Base-by-base conservation (phyloP, 2,888 invertebrate species). In the Chymomyza fuscimana region DNA sequence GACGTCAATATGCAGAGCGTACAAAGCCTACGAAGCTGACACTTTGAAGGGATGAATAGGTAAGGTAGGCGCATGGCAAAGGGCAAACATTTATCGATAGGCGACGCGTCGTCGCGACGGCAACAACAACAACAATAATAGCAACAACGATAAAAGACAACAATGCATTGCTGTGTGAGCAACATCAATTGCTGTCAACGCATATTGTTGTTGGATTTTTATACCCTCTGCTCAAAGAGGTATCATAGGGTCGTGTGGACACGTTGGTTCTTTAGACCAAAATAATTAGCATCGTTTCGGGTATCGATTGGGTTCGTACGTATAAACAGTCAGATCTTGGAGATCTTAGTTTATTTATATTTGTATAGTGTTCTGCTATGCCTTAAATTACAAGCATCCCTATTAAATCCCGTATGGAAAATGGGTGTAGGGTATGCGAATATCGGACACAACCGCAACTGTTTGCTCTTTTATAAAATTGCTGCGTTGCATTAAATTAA, bases 401-500 rank as follows among this genome's bases (percentile, higher is more conserved):
- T 25, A 25, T 25, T 25, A 25, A 3, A 25, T 25, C 3, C 4
- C 0, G 2, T 4, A 4, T 25, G 25, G 25, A 4, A 25, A 25
- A 25, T 25, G 4, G 4, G 1, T 25, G 25, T 25, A 25, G 25
- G 25, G 25, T 25, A 25, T 25, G 2, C 25, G 25, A 1, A 25
- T 4, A 4, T 25, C 25, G 25, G 4, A 25, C 25, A 25, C 19
- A 2, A 19, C 2, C 19, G n/a, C n/a, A n/a, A n/a, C n/a, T n/a
- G n/a, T 25, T 25, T 3, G 25, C 25, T 25, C 25, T 25, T 25
- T 25, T 0, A 25, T 25, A 25, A 25, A 88, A 78, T 76, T 84
- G 88, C 87, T 78, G 87, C 78, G 80, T 86, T 85, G 85, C 88
- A 86, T 80, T 88, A 84, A 88, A 74, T 81, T 88, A 80, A 85